Conservation (phyloP, 2,888 invertebrate genomes). For the Coecobrya sp. region DNA sequence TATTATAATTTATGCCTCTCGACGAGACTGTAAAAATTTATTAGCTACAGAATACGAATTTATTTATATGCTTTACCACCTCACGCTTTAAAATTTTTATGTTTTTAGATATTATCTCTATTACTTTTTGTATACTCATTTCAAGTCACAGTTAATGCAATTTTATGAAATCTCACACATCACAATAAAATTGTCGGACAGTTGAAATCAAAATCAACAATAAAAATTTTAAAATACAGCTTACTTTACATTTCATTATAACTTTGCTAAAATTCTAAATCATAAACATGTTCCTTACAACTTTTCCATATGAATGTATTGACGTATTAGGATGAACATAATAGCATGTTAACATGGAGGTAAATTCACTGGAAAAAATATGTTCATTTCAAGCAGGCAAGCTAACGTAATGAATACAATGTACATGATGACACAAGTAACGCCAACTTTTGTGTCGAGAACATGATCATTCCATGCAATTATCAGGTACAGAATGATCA, state of each 20-base stretch:
- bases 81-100: slow-evolving; percentile 58
- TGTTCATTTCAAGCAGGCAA: slow-evolving; percentile 96
- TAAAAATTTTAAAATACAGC: background rate
- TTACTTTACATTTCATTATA: no score
- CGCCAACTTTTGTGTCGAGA: slow-evolving; percentile 94
- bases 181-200: background rate
- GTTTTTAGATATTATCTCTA: background rate
- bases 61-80: background rate
- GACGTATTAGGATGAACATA: no score
- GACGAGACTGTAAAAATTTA: background rate
- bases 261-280: no score
- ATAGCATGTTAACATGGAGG: slow-evolving; percentile 91
- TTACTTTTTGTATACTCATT: slow-evolving; percentile 27
- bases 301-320: no score
- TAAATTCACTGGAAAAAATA: slow-evolving; percentile 96
- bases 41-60: background rate
- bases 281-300: no score
- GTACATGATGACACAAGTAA: slow-evolving; percentile 95
- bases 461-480: slow-evolving; percentile 95
- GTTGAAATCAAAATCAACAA: background rate
- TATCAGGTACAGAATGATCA: slow-evolving; percentile 94
- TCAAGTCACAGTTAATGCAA: slow-evolving; percentile 60
- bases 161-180: slow-evolving; percentile 54
- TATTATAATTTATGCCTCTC: background rate
- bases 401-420: slow-evolving; percentile 95